A percentile compares a stretch with the other conserved stretches of the same genome.
phyloP scores from a whole-genome alignment of 2,888 invertebrate species.

The Erebia palarica region DNA sequence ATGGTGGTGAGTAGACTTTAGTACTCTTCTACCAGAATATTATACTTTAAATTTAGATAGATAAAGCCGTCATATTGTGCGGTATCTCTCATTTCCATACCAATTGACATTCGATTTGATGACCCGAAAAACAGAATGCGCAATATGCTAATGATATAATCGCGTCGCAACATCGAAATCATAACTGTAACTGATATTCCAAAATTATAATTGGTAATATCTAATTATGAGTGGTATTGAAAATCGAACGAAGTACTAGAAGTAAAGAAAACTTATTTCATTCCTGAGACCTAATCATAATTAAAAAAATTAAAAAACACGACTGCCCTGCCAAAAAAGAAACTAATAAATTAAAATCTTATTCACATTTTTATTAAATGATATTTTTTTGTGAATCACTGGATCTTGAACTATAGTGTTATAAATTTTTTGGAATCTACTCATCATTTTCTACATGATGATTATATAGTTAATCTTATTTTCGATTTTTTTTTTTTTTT shows the following conservation, averaged over 20 bases:
- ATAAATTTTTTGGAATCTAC: no score
- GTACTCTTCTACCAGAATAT: no score
- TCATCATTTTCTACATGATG: no score
- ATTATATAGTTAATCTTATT: no score
- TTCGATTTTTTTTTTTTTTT: no score
- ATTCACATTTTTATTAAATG: no score
- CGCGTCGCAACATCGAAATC: background rate
- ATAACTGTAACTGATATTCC: background rate
- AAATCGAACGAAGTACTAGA: background rate
- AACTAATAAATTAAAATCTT: no score
- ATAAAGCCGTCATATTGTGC: background rate
- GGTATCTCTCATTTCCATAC: conserved; percentile 4
- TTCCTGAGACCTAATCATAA: background rate
- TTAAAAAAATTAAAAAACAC: no score
- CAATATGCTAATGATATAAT: conserved; percentile 4
- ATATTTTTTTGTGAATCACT: no score
- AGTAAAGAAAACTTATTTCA: background rate
- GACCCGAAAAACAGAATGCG: conserved; percentile 8
- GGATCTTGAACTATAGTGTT: no score
- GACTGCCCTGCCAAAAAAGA: no score
- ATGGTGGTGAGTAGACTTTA: background rate
- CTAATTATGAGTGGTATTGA: background rate
- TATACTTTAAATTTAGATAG: background rate
- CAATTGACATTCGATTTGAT: conserved; percentile 13
- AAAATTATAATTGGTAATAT: background rate